These are phyloP conservation scores for Netelia fuscicornis DNA, from an alignment of 2,888 invertebrate genomes.

Conservation along the genomic window DNA sequence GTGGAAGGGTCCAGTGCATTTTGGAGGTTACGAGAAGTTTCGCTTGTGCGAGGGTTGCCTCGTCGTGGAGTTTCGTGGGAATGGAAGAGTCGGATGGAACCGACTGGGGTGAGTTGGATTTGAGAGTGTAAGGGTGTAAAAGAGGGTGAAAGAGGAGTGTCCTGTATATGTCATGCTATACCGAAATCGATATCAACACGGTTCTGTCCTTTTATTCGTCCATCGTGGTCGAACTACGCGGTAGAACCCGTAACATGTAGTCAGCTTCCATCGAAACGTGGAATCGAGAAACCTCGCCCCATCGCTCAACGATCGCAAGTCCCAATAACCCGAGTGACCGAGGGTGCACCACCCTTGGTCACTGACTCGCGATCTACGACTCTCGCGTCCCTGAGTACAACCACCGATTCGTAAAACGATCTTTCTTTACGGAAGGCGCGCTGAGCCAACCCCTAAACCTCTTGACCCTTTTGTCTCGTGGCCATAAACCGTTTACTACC, in stretches of 20 bases:
- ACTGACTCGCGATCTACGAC: constrained; percentile 22
- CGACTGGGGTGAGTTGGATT: constrained; percentile 7
- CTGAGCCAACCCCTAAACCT: constrained; percentile 61
- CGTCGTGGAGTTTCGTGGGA: too few species aligned
- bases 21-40: constrained; percentile 25
- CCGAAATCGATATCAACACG: constrained; percentile 77
- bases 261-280: constrained; percentile 44
- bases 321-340: background rate
- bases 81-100: too few species aligned
- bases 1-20: constrained; percentile 49
- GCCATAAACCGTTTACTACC: constrained; percentile 33
- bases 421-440: constrained; percentile 74
- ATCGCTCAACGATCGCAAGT: constrained; percentile 38
- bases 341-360: background rate
- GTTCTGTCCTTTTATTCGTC: constrained; percentile 73
- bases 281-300: constrained; percentile 42
- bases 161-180: constrained; percentile 54
- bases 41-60: background rate
- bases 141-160: constrained; percentile 43
- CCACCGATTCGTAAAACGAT: constrained; percentile 60
- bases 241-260: constrained; percentile 59
- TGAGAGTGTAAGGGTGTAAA: constrained; percentile 17
- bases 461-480: constrained; percentile 64
- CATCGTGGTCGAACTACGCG: constrained; percentile 55
- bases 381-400: background rate